phyloP scores from a whole-genome alignment of 2,113 vertebrate species.

The Pipa parva region DNA sequence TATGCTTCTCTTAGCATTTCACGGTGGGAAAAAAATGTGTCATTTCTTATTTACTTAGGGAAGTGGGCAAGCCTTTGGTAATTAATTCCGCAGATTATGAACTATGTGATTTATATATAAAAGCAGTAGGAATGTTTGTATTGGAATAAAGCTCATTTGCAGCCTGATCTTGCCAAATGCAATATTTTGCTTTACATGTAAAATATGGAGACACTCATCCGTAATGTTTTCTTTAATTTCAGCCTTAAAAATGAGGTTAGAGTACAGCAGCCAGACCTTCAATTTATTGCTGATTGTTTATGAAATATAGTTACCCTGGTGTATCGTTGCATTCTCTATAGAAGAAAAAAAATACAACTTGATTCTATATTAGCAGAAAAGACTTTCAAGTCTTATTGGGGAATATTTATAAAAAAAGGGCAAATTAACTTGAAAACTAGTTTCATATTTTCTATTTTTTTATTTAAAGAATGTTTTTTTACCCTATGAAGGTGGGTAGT shows the following conservation, averaged over 20 bases:
- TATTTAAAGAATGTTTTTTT: too few relatives aligned
- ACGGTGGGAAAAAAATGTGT: neutral
- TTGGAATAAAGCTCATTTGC: neutral
- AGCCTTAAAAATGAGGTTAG: neutral
- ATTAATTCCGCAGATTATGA: slow-evolving; percentile 4
- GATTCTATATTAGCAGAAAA: too few relatives aligned
- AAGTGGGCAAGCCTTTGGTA: neutral
- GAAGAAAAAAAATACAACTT: too few relatives aligned
- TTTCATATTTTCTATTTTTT: too few relatives aligned
- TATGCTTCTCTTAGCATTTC: neutral
- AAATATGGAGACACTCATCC: neutral
- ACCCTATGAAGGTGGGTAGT: too few relatives aligned
- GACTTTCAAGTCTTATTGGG: too few relatives aligned
- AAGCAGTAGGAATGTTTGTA: neutral
- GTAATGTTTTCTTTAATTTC: neutral
- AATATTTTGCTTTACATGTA: neutral
- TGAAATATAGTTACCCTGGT: too few relatives aligned
- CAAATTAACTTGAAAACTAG: too few relatives aligned
- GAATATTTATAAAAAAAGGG: too few relatives aligned
- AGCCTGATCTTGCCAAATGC: neutral
- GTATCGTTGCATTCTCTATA: too few relatives aligned
- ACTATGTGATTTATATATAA: neutral
- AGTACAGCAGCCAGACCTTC: too few relatives aligned
- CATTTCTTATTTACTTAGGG: neutral
- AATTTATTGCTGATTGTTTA: too few relatives aligned